Evolutionary conservation across 2,888 invertebrate species (phyloP), one percentile per base, ranked within the genome.

Genomic region (Perdita meconis): DNA sequence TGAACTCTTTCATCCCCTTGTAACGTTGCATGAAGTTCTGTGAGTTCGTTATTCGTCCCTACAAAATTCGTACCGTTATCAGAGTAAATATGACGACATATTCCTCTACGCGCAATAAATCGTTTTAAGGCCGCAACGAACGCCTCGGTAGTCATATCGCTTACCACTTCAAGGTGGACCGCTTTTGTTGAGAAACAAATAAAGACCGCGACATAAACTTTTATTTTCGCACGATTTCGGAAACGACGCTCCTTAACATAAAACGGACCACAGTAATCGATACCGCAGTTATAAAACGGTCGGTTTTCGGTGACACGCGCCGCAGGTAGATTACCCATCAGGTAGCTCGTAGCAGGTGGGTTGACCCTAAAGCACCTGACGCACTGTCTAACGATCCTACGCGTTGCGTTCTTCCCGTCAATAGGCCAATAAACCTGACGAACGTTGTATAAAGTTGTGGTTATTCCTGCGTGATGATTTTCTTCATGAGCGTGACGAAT

Each of bases 101-200:
- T 19, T 19, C 34, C 55, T 36, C 60, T 26, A 2, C 60, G 24
- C 2, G 60, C 26, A 24, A 60, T 6, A 6, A 60, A 44, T 34
- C 44, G 16, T 12, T n/a, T 30, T 10, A 60, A 30, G 1, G 2
- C 13, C 1, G 44, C 44, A 3, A 38, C 1, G 13, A 64, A 64
- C 1, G 51, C 10, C 3, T 55, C 55, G 0, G 60, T 42, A 3
- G 53, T 55, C n/a, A 64, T n/a, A 40, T 64, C 64, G n/a, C 40
- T 26, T 16, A 47, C 59, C 0, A 60, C 16, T 4, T 61, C 61
- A 5, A 61, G 10, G 22, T 61, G 61, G 1, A 61, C 4, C 10
- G 47, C 60, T 19, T 34, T 60, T 1, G 60, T 60, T 0, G 26
- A 16, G 16, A 60, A 22, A 2, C 60, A 60, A 5, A 47, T 16